A percentile compares a stretch with the other conserved stretches of the same genome.
These are phyloP conservation scores for Magallana angulata DNA, from an alignment of 1,140 invertebrate species.

Conservation along the genomic window DNA sequence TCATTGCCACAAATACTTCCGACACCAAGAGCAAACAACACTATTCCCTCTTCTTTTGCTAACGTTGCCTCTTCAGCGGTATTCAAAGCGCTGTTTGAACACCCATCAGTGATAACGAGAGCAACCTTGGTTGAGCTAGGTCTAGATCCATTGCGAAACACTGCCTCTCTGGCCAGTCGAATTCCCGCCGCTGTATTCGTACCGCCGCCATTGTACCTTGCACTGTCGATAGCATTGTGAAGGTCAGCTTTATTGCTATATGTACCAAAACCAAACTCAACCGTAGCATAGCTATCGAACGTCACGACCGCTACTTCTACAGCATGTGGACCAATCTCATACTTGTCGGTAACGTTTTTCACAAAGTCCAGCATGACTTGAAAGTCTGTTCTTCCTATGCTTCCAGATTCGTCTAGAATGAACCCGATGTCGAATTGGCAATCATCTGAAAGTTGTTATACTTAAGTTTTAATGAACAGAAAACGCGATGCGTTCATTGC, in stretches of 20 bases:
- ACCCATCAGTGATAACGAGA: constrained; percentile 59
- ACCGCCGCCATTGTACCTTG: not conserved
- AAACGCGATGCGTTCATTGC: no score
- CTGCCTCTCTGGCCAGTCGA: constrained; percentile 17
- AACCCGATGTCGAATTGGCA: constrained; percentile 23
- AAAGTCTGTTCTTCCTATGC: constrained; percentile 9
- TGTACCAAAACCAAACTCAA: constrained; percentile 11
- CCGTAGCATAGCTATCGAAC: not conserved
- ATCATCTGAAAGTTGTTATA: not conserved
- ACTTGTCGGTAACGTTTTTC: constrained; percentile 22
- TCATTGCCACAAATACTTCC: constrained; percentile 53
- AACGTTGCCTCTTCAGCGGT: constrained; percentile 39
- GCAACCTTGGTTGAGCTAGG: constrained; percentile 40
- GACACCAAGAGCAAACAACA: constrained; percentile 58
- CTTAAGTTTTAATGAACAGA: no score
- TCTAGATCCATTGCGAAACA: constrained; percentile 2
- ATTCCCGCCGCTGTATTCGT: not conserved
- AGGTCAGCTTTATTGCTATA: not conserved
- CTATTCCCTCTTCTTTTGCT: constrained; percentile 50
- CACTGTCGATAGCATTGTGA: not conserved
- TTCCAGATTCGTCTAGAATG: constrained; percentile 43
- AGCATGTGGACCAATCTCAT: constrained; percentile 29
- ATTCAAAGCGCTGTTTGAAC: constrained; percentile 16
- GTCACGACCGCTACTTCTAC: constrained; percentile 37
- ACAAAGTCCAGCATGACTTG: constrained; percentile 9